These are phyloP conservation scores for Nyleta sp. DNA, from an alignment of 2,888 invertebrate species.

Conservation along the genomic window DNA sequence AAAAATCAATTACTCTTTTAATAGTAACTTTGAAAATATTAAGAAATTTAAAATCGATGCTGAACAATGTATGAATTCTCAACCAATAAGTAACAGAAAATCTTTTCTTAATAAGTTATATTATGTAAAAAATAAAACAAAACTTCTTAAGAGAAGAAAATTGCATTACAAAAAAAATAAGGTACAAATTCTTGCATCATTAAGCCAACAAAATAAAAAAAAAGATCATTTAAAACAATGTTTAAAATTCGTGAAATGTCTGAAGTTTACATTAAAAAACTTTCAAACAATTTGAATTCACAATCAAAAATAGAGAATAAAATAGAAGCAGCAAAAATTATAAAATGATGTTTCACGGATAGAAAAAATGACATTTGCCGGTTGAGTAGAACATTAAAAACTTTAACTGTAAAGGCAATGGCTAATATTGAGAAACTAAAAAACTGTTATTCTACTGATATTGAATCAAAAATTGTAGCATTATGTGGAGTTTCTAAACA, in stretches of 20 bases:
- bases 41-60: neutral
- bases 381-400: neutral
- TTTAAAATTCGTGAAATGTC: conserved; percentile 11
- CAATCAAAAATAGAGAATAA: neutral
- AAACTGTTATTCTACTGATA: neutral
- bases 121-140: neutral
- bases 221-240: neutral
- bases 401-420: neutral
- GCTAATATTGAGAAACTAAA: neutral
- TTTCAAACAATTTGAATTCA: conserved; percentile 1
- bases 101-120: neutral
- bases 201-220: neutral
- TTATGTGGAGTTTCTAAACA: neutral
- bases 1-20: neutral
- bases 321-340: conserved; percentile 15
- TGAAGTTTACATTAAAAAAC: neutral
- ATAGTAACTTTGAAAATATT: neutral
- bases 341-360: conserved; percentile 3
- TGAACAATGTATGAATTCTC: neutral
- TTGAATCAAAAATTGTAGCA: neutral
- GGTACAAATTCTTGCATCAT: neutral
- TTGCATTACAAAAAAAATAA: neutral
- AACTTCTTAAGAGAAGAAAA: neutral
- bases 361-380: neutral
- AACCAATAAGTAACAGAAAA: neutral